Evolutionary conservation across 1,140 invertebrate species (phyloP).

Genomic region (Oreohelix idahoensis): DNA sequence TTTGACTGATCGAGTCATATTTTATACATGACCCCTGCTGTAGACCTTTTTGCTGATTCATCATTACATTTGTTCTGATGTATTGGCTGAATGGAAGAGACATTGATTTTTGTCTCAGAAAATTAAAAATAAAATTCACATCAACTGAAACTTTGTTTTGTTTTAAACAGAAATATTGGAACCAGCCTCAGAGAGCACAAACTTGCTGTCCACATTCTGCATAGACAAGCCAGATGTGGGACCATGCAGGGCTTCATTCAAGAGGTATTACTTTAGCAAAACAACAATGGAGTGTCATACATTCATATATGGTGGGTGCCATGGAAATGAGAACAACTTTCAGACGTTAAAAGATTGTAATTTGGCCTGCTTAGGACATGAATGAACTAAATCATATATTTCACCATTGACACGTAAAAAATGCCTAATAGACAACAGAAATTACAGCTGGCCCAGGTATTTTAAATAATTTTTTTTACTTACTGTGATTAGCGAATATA

Average conservation of each 20-base stretch:
- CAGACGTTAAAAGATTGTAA: slow-evolving; percentile 56
- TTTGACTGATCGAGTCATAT: no score
- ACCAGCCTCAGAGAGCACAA: background rate
- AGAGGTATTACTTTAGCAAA: slow-evolving; percentile 70
- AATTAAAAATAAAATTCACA: no score
- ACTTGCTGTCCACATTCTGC: slow-evolving; percentile 29
- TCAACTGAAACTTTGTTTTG: background rate
- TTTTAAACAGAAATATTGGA: background rate
- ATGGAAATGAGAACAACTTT: slow-evolving; percentile 73
- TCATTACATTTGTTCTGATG: no score
- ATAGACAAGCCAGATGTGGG: slow-evolving; percentile 56
- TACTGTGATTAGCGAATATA: no score
- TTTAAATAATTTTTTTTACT: no score
- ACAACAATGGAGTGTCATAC: slow-evolving; percentile 66
- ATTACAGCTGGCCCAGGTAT: no score
- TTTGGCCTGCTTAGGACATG: slow-evolving; percentile 40
- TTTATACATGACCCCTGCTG: no score
- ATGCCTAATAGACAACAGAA: no score
- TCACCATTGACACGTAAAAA: no score
- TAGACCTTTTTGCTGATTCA: no score
- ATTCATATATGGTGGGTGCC: slow-evolving; percentile 72
- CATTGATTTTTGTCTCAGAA: no score
- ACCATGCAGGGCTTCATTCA: slow-evolving; percentile 59
- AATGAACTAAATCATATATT: background rate
- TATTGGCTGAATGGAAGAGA: no score